Base-by-base conservation (phyloP, 2,113 vertebrate genomes). In the Corydoras maculifer region DNA sequence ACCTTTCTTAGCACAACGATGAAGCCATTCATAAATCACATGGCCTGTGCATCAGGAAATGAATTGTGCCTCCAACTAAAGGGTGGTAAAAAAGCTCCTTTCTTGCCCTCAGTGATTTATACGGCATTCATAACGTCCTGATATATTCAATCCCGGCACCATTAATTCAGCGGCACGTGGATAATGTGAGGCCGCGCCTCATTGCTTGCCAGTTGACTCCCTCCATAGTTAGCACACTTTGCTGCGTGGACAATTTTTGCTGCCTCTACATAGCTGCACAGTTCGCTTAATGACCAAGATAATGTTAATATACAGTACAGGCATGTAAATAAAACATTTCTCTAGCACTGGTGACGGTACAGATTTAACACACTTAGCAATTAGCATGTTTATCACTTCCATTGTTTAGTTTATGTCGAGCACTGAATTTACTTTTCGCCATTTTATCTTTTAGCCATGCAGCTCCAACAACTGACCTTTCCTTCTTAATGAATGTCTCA, bases 11-110 rank as follows among this genome's bases (percentile, higher is more conserved):
- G 60, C 64, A 9, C 62, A 79, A 75, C 9, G 15, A 75, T 65
- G 60, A 79, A 79, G 55, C 80, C 77, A 74, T 86, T 79, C 77
- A 82, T 87, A 84, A 87, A 87, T 85, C 83, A 85, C 68, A 70
- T 62, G 65, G 53, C 30, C 58, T 69, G 69, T 57, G 32, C 75
- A 84, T 82, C 75, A 72, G 69, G 69, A 79, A 81, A 76, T 78
- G 82, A 86, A 85, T 82, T 80, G 73, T 76, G 61, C 76, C 62
- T 81, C 75, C 69, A 70, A 78, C 72, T 60, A 75, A 80, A 78
- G 74, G 70, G 69, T 67, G 59, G 72, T 70, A 71, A 77, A 82
- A 77, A 82, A 77, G 80, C 48, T 5, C 72, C 63, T 81, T 79
- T 80, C 65, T 61, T 70, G 62, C 76, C 57, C 58, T 57, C 30